Conservation (phyloP, 2,888 invertebrate genomes). For the Callyntrura sp. region DNA sequence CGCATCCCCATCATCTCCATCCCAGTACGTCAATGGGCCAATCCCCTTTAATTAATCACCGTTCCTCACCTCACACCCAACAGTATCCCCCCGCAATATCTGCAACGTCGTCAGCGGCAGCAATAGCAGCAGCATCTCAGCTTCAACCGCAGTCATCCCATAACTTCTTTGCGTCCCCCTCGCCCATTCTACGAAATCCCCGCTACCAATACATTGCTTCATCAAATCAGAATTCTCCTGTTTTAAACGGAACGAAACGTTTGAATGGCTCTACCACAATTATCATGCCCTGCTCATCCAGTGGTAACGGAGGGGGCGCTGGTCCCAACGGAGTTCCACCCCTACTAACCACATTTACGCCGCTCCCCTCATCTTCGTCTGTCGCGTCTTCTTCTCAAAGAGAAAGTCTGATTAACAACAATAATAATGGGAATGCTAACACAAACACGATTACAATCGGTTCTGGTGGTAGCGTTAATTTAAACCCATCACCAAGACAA, state of each 20-base stretch:
- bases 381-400: slow-evolving; percentile 42
- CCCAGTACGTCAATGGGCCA: slow-evolving; percentile 73
- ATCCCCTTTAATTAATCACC: slow-evolving; percentile 83
- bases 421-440: slow-evolving; percentile 64
- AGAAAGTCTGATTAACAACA: slow-evolving; percentile 71
- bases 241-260: slow-evolving; percentile 81
- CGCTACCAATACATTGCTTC: slow-evolving; percentile 83
- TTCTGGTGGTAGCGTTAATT: slow-evolving; percentile 73
- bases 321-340: slow-evolving; percentile 78
- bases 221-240: slow-evolving; percentile 84
- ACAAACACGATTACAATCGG: slow-evolving; percentile 67
- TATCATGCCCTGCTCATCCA: slow-evolving; percentile 53
- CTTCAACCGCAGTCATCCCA: slow-evolving; percentile 37
- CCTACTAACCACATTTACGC: slow-evolving; percentile 78
- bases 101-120: background rate
- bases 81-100: slow-evolving; percentile 40
- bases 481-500: slow-evolving; percentile 73
- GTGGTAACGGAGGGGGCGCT: slow-evolving; percentile 14
- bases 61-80: slow-evolving; percentile 76
- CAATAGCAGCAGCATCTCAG: slow-evolving; percentile 68
- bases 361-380: slow-evolving; percentile 73
- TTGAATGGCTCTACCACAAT: slow-evolving; percentile 63
- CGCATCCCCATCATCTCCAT: slow-evolving; percentile 65
- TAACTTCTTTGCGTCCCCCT: slow-evolving; percentile 80
- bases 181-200: slow-evolving; percentile 82